Percentiles rank a stretch among this genome's conserved stretches.
Conservation (phyloP, 2,888 invertebrate genomes). For the Amphipoea oculea region DNA sequence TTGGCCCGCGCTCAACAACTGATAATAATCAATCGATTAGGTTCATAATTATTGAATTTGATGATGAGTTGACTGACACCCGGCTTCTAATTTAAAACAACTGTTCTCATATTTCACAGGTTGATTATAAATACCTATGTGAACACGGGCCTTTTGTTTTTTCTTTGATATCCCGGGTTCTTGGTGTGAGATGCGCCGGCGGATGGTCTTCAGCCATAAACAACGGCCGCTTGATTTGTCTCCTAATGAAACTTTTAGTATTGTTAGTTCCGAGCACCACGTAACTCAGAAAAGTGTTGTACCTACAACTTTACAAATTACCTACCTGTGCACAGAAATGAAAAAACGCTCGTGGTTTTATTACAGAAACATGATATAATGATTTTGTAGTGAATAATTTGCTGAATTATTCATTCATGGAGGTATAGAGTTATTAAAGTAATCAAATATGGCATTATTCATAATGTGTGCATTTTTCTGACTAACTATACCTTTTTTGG, state of each 20-base stretch:
- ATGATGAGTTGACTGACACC: neutral
- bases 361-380: neutral
- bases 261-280: neutral
- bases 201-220: slow-evolving; percentile 32
- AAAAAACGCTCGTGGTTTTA: neutral
- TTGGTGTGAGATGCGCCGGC: slow-evolving; percentile 18
- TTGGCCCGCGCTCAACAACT: too few species aligned
- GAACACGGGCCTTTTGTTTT: neutral
- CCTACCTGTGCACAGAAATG: neutral
- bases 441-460: too few species aligned
- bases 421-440: neutral
- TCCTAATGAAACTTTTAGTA: slow-evolving; percentile 28
- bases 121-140: neutral
- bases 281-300: slow-evolving; percentile 14
- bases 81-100: neutral
- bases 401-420: neutral
- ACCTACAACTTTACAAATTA: slow-evolving; percentile 8
- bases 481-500: too few species aligned
- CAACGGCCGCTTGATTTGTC: slow-evolving; percentile 34
- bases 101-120: neutral
- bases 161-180: neutral
- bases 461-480: too few species aligned
- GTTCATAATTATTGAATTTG: too few species aligned
- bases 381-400: neutral
- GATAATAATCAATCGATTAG: too few species aligned